Percentiles rank a stretch among this genome's conserved stretches.
phyloP scores from a whole-genome alignment of 2,797 vertebrate genomes.

The Trachurus trachurus region DNA sequence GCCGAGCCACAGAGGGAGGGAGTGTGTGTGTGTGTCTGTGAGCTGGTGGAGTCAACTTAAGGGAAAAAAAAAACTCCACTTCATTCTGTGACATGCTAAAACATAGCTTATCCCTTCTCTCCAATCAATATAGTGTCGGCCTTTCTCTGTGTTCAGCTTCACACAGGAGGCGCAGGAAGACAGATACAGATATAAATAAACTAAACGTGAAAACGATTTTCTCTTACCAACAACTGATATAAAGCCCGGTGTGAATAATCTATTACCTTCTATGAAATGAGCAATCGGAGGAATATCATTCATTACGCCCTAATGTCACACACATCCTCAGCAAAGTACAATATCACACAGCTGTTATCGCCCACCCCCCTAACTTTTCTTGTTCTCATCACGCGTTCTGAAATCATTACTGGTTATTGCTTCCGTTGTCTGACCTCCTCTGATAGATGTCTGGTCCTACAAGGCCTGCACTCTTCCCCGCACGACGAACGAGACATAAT shows the following conservation, averaged over 20 bases:
- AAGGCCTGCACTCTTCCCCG: conserved; percentile 57
- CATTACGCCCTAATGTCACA: conserved; percentile 9
- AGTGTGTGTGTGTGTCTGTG: conserved; percentile 41
- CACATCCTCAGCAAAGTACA: conserved; percentile 12
- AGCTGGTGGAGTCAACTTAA: conserved; percentile 41
- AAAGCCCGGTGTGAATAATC: conserved; percentile 31
- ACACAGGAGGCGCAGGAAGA: conserved; percentile 58
- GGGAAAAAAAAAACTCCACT: conserved; percentile 21
- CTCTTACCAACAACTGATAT: conserved; percentile 40
- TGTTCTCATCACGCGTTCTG: conserved; percentile 42
- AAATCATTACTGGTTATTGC: conserved; percentile 70
- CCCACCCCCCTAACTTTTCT: conserved; percentile 36
- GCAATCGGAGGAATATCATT: not conserved
- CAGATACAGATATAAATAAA: conserved; percentile 56
- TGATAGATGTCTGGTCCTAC: conserved; percentile 79
- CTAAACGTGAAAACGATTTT: conserved; percentile 40
- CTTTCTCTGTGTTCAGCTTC: conserved; percentile 29
- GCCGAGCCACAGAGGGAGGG: conserved; percentile 43
- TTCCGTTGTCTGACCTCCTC: conserved; percentile 70
- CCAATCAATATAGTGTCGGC: conserved; percentile 33
- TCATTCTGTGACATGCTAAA: conserved; percentile 32
- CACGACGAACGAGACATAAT: conserved; percentile 62
- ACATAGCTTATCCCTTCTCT: conserved; percentile 34
- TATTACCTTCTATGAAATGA: conserved; percentile 20
- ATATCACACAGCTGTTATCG: conserved; percentile 54